These are phyloP conservation scores for Paratilapia polleni DNA, from an alignment of 2,113 vertebrate species.

Conservation along the genomic window DNA sequence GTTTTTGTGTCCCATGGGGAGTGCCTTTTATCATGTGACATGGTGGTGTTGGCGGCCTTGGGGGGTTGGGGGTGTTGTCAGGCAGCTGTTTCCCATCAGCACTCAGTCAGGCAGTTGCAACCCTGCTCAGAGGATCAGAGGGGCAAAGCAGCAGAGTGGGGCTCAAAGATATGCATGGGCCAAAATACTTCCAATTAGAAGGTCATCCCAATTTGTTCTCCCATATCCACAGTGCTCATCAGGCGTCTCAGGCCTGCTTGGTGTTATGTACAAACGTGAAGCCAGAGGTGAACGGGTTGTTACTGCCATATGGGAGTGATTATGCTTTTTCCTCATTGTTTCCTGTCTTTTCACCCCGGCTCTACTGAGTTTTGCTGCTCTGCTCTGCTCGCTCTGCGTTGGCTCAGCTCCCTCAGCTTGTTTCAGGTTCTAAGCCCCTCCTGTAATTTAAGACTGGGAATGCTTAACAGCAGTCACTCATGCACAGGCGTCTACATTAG, in stretches of 20 bases:
- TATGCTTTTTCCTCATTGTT: slow-evolving; percentile 79
- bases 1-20: slow-evolving; percentile 68
- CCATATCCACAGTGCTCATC: slow-evolving; percentile 58
- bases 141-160: slow-evolving; percentile 36
- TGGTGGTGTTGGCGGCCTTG: slow-evolving; percentile 27
- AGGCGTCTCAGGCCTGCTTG: slow-evolving; percentile 20
- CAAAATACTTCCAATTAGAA: slow-evolving; percentile 72
- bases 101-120: slow-evolving; percentile 59
- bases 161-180: slow-evolving; percentile 54
- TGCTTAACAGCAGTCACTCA: slow-evolving; percentile 71
- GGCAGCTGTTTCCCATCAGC: slow-evolving; percentile 82
- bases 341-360: slow-evolving; percentile 73
- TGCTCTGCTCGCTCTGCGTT: slow-evolving; percentile 46
- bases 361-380: slow-evolving; percentile 44
- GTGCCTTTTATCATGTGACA: slow-evolving; percentile 77
- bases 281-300: slow-evolving; percentile 65
- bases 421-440: slow-evolving; percentile 53
- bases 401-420: slow-evolving; percentile 64
- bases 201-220: slow-evolving; percentile 79
- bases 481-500: slow-evolving; percentile 64
- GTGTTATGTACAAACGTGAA: slow-evolving; percentile 43
- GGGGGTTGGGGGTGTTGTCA: slow-evolving; percentile 23
- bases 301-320: slow-evolving; percentile 80
- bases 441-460: slow-evolving; percentile 76
- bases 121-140: slow-evolving; percentile 53